Base-by-base conservation (phyloP, 2,888 invertebrate genomes). In the Muschampia plurimacula region DNA sequence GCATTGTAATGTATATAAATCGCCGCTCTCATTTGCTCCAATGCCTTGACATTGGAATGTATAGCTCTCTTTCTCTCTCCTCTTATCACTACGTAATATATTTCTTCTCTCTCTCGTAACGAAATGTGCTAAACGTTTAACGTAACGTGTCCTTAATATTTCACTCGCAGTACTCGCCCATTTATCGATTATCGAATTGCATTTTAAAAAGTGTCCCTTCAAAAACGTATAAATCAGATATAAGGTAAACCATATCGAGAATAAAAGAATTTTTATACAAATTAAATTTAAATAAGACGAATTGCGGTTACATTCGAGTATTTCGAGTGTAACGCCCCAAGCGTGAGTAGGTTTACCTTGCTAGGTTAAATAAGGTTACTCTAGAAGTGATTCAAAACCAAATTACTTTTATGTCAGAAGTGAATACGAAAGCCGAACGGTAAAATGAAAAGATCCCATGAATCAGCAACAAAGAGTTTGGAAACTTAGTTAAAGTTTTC, bases 381-480 rank as follows among this genome's bases (percentile, higher is more conserved):
- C 49, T 65, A 13, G 39, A 70, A 65, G 70, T 65, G 22, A 59
- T 65, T 71, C 59, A 57, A 59, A 52, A 59, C 15, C 49, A 59
- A 65, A 65, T 71, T 32, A 46, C 32, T 59, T 65, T 70, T 22
- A 59, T 65, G 57, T 46, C 44, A 59, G 65, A 28, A 57, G 57
- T 57, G 67, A 57, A 67, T 41, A 55, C 52, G 55, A 67, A 15
- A 55, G 8, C 55, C 13, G 59, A 57, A 28, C 55, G 6, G 39
- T 32, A 55, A 65, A 62, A 6, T 44, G 64, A 64, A 63, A 57
- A 64, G 36, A 57, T 32, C 3, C 39, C 39, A 41, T 63, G 63
- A 69, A 28, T 41, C 49, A 28, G 28, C 55, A 57, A 28, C 41
- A 64, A 63, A 52, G 49, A 9, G 41, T 49, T 69, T 46, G 39